These are phyloP conservation scores for Allygus modestus DNA, from an alignment of 2,888 invertebrate species.

Conservation along the genomic window DNA sequence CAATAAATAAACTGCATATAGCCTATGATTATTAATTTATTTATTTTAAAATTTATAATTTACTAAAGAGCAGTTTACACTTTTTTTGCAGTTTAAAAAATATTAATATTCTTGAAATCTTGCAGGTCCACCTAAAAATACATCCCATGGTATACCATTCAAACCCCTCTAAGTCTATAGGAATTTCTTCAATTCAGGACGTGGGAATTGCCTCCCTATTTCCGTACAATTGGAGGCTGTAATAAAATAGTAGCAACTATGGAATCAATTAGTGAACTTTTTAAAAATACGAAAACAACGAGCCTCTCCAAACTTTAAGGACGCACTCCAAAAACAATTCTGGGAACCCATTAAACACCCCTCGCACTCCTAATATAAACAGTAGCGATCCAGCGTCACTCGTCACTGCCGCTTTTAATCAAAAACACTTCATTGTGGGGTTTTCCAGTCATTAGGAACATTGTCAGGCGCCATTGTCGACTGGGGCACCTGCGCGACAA, in stretches of 20 bases:
- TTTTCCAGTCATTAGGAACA: slow-evolving; percentile 54
- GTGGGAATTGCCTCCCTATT: not conserved
- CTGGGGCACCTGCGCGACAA: slow-evolving; percentile 44
- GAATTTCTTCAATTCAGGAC: too few relatives aligned
- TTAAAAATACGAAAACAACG: not conserved
- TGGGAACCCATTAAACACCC: not conserved
- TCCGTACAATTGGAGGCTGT: not conserved
- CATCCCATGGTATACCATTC: too few relatives aligned
- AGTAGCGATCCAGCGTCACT: not conserved
- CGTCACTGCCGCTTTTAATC: not conserved
- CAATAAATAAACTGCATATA: too few relatives aligned
- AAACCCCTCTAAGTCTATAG: too few relatives aligned
- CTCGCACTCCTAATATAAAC: slow-evolving; percentile 16
- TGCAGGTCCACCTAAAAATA: too few relatives aligned
- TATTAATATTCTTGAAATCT: too few relatives aligned
- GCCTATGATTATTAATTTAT: too few relatives aligned
- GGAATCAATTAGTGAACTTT: not conserved
- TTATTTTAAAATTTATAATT: too few relatives aligned
- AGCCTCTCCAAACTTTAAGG: not conserved
- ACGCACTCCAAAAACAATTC: not conserved
- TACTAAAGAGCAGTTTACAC: too few relatives aligned
- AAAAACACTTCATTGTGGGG: slow-evolving; percentile 36
- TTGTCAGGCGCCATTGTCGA: not conserved
- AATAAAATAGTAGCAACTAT: not conserved
- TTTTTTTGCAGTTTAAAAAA: too few relatives aligned